Conservation (phyloP, 2,888 invertebrate genomes). For the Acleris emargana region DNA sequence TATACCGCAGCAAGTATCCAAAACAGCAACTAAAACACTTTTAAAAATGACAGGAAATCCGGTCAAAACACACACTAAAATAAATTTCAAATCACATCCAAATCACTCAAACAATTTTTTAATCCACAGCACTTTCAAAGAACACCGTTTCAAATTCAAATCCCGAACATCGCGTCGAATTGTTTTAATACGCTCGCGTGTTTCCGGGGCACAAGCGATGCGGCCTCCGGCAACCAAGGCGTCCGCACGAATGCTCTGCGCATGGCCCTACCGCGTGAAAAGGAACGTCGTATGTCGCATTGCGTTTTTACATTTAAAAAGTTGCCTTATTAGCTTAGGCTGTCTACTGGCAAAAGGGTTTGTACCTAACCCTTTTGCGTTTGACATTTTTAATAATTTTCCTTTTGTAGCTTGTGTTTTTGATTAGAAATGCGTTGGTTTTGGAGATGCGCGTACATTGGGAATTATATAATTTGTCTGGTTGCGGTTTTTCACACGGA, state of each 20-base stretch:
- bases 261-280: slow-evolving; percentile 61
- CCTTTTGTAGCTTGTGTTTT: slow-evolving; percentile 14
- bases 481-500: slow-evolving; percentile 22
- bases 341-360: slow-evolving; percentile 20
- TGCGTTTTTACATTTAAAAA: slow-evolving; percentile 72
- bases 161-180: slow-evolving; percentile 32
- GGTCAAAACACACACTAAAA: slow-evolving; percentile 26
- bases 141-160: slow-evolving; percentile 16
- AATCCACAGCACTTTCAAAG: slow-evolving; percentile 11
- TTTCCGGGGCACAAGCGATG: slow-evolving; percentile 35
- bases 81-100: slow-evolving; percentile 5
- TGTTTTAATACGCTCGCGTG: slow-evolving; percentile 41
- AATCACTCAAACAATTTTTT: slow-evolving; percentile 1
- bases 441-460: slow-evolving; percentile 18
- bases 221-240: slow-evolving; percentile 43
- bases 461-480: slow-evolving; percentile 28
- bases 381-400: slow-evolving; percentile 25
- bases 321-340: slow-evolving; percentile 51
- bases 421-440: slow-evolving; percentile 18
- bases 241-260: slow-evolving; percentile 73
- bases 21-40: slow-evolving; percentile 28
- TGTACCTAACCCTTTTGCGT: slow-evolving; percentile 8
- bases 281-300: slow-evolving; percentile 79
- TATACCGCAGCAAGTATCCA: slow-evolving; percentile 24
- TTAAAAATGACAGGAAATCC: slow-evolving; percentile 30